Evolutionary conservation across 1,140 invertebrate genomes (phyloP).

Genomic region (Bacillus rossius): DNA sequence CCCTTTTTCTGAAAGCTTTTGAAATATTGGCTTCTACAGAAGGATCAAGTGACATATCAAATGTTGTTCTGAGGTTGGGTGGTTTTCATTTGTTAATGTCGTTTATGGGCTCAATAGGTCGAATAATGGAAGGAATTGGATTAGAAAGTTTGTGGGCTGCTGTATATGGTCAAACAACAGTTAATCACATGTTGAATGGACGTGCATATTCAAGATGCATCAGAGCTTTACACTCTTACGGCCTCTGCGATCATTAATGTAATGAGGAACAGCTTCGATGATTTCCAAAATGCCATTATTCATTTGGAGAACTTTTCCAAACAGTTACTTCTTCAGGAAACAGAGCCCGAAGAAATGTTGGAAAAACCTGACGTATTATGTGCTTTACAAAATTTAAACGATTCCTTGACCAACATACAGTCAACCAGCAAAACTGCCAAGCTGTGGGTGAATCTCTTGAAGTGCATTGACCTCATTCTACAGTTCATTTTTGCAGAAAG

Average conservation of each 20-base stretch:
- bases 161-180: constrained; percentile 31
- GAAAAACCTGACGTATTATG: background rate
- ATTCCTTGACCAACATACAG: background rate
- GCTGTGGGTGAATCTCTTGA: constrained; percentile 5
- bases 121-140: constrained; percentile 37
- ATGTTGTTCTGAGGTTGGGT: constrained; percentile 20
- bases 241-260: background rate
- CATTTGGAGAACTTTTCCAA: too few species aligned
- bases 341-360: background rate
- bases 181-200: constrained; percentile 30
- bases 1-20: constrained; percentile 31
- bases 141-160: constrained; percentile 31
- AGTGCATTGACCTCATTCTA: background rate
- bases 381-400: background rate
- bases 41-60: background rate
- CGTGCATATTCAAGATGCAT: background rate
- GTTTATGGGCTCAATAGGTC: constrained; percentile 37
- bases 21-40: constrained; percentile 17
- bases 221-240: background rate
- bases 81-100: constrained; percentile 39
- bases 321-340: background rate
- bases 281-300: background rate
- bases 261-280: background rate
- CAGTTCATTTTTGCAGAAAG: constrained; percentile 3
- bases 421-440: constrained; percentile 2